Percentiles rank a stretch among this genome's conserved stretches.
phyloP scores from a whole-genome alignment of 2,113 vertebrate species.

The Semicossyphus pulcher region DNA sequence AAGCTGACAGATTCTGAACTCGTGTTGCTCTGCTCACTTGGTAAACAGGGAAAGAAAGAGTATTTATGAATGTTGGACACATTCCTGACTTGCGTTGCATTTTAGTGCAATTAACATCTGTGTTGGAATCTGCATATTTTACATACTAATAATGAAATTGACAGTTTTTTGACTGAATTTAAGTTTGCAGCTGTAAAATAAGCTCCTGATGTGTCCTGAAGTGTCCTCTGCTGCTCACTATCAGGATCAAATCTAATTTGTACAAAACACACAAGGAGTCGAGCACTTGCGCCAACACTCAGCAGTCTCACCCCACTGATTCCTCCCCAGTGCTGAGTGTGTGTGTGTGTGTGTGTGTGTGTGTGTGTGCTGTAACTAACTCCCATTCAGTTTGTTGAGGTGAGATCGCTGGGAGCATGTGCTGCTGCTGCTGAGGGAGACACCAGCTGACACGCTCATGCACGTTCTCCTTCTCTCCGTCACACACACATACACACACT shows the following conservation, averaged over 20 bases:
- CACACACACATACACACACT: conserved; percentile 29
- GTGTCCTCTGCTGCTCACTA: conserved; percentile 36
- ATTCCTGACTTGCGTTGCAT: too few species aligned
- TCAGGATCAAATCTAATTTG: conserved; percentile 49
- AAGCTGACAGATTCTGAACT: too few species aligned
- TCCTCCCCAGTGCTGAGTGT: background rate
- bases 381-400: conserved; percentile 36
- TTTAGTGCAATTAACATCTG: too few species aligned
- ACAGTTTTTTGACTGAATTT: background rate
- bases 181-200: background rate
- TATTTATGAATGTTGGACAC: too few species aligned
- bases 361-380: conserved; percentile 30
- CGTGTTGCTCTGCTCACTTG: too few species aligned
- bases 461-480: background rate
- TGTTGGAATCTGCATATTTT: too few species aligned
- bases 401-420: conserved; percentile 33
- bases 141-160: background rate
- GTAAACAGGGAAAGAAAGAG: too few species aligned
- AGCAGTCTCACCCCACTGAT: conserved; percentile 37
- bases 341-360: conserved; percentile 23
- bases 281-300: conserved; percentile 12
- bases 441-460: conserved; percentile 24
- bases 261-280: conserved; percentile 35
- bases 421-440: conserved; percentile 36
- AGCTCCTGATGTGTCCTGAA: conserved; percentile 26